These are phyloP conservation scores for Collichthys lucidus DNA, from an alignment of 2,113 vertebrate species.

Conservation along the genomic window DNA sequence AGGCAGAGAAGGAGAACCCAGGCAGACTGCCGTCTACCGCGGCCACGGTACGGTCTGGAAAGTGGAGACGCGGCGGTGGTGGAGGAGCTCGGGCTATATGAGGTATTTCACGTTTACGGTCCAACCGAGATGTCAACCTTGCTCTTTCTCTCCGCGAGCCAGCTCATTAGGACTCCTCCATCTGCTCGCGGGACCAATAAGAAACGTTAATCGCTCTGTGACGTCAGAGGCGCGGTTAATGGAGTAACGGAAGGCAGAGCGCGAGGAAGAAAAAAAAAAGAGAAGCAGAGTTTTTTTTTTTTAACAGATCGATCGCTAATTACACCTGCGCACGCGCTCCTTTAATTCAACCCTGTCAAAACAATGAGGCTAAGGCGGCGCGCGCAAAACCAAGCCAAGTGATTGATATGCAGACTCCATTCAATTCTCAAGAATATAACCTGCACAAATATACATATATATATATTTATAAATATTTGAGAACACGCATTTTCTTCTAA, in stretches of 20 bases:
- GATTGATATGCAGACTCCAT: conserved; percentile 47
- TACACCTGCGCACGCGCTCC: conserved; percentile 88
- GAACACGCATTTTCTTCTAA: conserved; percentile 9
- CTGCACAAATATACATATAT: background rate
- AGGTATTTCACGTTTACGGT: conserved; percentile 58
- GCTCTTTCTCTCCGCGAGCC: conserved; percentile 62
- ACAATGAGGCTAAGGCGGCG: conserved; percentile 56
- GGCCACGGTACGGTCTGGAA: conserved; percentile 41
- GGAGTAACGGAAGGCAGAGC: conserved; percentile 55
- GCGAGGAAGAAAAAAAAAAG: background rate
- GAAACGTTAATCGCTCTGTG: conserved; percentile 91
- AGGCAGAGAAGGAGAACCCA: conserved; percentile 25
- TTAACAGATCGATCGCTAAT: conserved; percentile 92
- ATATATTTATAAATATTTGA: too few species aligned
- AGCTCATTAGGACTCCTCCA: conserved; percentile 77
- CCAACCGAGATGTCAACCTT: conserved; percentile 67
- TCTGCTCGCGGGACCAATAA: conserved; percentile 89
- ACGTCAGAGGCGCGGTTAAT: conserved; percentile 93
- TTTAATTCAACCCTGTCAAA: conserved; percentile 72
- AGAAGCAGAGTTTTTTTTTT: conserved; percentile 50
- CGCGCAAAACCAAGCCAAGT: conserved; percentile 15
- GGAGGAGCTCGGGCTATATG: conserved; percentile 26
- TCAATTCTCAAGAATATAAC: conserved; percentile 21
- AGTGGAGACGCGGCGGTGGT: background rate
- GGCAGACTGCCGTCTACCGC: conserved; percentile 48